Base-by-base conservation (phyloP, 2,888 invertebrate genomes). In the Sialis lutaria region DNA sequence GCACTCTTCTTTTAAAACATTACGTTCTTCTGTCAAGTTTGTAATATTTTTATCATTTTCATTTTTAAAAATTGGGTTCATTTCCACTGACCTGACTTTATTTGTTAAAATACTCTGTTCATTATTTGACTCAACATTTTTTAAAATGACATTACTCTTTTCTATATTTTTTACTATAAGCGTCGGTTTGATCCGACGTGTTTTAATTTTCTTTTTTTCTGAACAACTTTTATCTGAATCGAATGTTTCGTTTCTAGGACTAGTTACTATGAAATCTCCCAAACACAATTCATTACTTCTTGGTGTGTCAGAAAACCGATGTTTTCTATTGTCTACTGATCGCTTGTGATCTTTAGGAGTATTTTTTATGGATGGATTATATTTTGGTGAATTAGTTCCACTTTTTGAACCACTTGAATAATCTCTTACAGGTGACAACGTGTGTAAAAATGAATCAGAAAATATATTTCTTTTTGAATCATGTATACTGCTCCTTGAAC, bases 1-100 rank as follows among this genome's bases (percentile, higher is more conserved):
- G 0, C 67, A 58, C 52, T 71, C 70, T 33, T 66, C 65, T 48
- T 68, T 68, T 6, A 72, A 52, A 6, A 70, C 63, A 48, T 59
- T 67, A 1, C 70, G 55, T 56, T 72, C 71, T 0, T 58, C 60
- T 44, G 68, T 67, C 48, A 66, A 69, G 6, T 59, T 62, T 0
- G 63, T 51, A 0, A 60, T 54, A 50, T 68, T 67, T 46, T 63
- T 65, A 33, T 64, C 50, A 35, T 58, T 63, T 33, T 64, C 63
- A 2, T 59, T 60, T 54, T 64, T 66, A 42, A 70, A 70, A 0
- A 64, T 66, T 0, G 62, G 56, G 50, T 69, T 67, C 10, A 68
- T 65, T 56, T 67, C 65, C 2, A 49, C 33, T 41, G 30, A 35
- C 50, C 50, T 50, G 31, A 22, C 22, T 22, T 22, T 22, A 22